Conservation (phyloP, 2,888 invertebrate species). For the Galerucella nymphaeae region DNA sequence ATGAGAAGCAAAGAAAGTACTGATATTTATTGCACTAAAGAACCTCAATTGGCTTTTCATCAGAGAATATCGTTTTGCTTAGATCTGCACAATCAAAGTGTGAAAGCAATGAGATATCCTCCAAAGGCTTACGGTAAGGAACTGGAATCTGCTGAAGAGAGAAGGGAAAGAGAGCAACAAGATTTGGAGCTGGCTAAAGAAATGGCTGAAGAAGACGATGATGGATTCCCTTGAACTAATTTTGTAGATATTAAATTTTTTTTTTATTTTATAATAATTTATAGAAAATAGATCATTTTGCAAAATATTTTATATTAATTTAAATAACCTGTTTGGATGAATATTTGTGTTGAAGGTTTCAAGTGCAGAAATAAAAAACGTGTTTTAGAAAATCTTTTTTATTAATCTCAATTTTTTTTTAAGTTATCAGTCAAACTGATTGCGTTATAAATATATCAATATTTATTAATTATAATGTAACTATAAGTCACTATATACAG, state of each 20-base stretch:
- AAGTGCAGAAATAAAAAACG: constrained; percentile 11
- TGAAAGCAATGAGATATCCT: constrained; percentile 99
- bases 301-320: not conserved
- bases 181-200: constrained; percentile 99
- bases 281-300: constrained; percentile 21
- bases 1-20: constrained; percentile 98
- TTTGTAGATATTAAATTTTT: constrained; percentile 31
- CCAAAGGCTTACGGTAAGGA: constrained; percentile 99
- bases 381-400: constrained; percentile 56
- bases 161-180: constrained; percentile 95
- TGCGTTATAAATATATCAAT: constrained; percentile 66
- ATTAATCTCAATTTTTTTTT: constrained; percentile 55
- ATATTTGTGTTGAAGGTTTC: not conserved
- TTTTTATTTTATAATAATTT: constrained; percentile 26
- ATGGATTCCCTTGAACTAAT: constrained; percentile 74
- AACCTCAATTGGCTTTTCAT: constrained; percentile 96
- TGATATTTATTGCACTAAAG: constrained; percentile 96
- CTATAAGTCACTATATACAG: constrained; percentile 63
- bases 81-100: constrained; percentile 98
- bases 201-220: constrained; percentile 99
- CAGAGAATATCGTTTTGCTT: constrained; percentile 97
- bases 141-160: constrained; percentile 95
- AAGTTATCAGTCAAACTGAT: constrained; percentile 62
- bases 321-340: not conserved
- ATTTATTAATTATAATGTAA: constrained; percentile 62